Evolutionary conservation across 2,113 vertebrate genomes (phyloP).

Genomic region (Eubucco bourcierii): DNA sequence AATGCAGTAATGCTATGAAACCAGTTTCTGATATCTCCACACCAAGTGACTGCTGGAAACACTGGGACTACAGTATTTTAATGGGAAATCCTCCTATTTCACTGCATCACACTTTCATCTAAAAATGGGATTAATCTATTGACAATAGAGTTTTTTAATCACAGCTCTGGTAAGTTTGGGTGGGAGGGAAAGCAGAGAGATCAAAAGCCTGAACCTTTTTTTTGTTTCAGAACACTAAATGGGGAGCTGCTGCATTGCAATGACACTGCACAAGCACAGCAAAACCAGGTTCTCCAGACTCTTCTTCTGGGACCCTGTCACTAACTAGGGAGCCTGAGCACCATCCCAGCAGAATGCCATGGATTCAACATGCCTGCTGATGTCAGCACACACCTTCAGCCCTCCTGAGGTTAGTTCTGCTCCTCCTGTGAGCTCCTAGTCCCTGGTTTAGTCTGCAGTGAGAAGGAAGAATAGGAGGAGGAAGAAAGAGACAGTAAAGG

Average conservation of each 20-base stretch:
- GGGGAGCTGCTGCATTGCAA: background rate
- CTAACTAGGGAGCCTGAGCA: fast-evolving
- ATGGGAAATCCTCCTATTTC: background rate
- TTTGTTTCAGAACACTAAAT: background rate
- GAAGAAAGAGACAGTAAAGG: background rate
- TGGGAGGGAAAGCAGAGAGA: background rate
- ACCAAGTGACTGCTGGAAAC: background rate
- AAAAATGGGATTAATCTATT: background rate
- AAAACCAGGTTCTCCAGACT: background rate
- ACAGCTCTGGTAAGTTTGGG: background rate
- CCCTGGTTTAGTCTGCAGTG: background rate
- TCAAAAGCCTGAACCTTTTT: background rate
- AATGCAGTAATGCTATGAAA: background rate
- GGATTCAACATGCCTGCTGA: background rate
- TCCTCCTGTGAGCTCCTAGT: background rate
- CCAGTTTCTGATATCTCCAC: background rate
- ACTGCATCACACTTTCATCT: background rate
- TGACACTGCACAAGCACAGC: fast-evolving
- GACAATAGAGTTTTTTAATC: background rate
- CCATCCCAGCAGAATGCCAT: background rate
- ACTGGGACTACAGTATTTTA: background rate
- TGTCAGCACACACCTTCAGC: background rate
- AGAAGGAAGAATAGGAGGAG: background rate
- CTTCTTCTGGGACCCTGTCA: fast-evolving
- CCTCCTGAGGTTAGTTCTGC: background rate